phyloP scores from a whole-genome alignment of 23 tunicate species.

The Diplosoma virens region DNA sequence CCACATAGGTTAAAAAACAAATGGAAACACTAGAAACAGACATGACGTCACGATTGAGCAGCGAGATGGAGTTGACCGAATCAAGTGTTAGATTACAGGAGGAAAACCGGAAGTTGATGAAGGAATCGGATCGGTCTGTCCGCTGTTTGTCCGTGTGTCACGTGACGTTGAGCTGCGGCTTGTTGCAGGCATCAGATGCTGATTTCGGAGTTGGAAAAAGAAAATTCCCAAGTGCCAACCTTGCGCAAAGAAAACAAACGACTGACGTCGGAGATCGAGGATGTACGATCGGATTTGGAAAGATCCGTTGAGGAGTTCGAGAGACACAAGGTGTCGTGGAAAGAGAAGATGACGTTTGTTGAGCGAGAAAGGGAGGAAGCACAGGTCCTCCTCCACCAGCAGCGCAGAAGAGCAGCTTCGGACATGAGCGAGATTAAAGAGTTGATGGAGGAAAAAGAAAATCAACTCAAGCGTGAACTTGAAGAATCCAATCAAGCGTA shows the following conservation, averaged over 20 bases:
- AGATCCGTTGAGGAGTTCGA: slow-evolving; percentile 21
- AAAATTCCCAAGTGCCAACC: background rate
- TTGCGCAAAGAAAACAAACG: background rate
- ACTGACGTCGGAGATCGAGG: background rate
- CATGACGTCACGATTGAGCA: slow-evolving; percentile 39
- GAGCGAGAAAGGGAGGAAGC: slow-evolving; percentile 52
- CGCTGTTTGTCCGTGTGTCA: background rate
- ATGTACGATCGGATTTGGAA: slow-evolving; percentile 4
- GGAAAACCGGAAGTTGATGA: slow-evolving; percentile 11
- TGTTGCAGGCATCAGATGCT: background rate
- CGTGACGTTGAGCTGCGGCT: background rate
- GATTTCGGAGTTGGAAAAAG: background rate
- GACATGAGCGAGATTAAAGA: slow-evolving; percentile 18
- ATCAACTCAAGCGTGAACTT: slow-evolving; percentile 37
- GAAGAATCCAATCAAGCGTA: slow-evolving; percentile 29
- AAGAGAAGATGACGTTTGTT: slow-evolving; percentile 19
- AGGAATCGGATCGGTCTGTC: slow-evolving; percentile 24
- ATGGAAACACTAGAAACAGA: slow-evolving; percentile 22
- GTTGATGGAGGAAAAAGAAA: slow-evolving; percentile 32
- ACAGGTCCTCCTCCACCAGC: slow-evolving; percentile 17
- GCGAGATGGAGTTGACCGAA: slow-evolving; percentile 2
- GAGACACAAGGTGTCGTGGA: slow-evolving; percentile 22
- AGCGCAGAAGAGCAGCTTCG: slow-evolving; percentile 3
- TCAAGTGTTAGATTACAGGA: slow-evolving; percentile 10
- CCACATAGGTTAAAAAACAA: slow-evolving; percentile 3